Evolutionary conservation across 2,113 vertebrate species (phyloP).

Genomic region (Chaenocephalus aceratus): DNA sequence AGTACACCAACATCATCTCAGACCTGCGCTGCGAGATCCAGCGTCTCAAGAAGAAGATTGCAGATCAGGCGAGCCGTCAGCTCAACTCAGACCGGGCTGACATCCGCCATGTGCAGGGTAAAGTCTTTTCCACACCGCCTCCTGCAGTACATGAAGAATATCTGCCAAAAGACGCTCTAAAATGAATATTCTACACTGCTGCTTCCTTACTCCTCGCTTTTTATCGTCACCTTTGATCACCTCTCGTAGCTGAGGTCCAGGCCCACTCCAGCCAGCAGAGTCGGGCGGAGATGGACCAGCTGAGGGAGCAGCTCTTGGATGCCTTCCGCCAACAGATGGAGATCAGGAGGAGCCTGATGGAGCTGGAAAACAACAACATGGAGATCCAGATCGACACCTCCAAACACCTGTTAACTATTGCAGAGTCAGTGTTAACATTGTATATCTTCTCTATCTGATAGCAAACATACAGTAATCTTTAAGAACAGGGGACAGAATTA

Average conservation of each 20-base stretch:
- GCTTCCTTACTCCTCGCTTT: too few relatives aligned
- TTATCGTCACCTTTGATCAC: neutral
- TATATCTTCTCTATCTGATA: neutral
- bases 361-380: constrained; percentile 90
- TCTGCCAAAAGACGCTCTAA: neutral
- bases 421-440: constrained; percentile 81
- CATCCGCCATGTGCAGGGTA: constrained; percentile 89
- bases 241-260: constrained; percentile 88
- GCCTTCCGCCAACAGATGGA: constrained; percentile 92
- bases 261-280: constrained; percentile 84
- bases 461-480: neutral
- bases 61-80: constrained; percentile 81
- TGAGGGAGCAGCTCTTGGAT: constrained; percentile 88
- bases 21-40: constrained; percentile 90
- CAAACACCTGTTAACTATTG: constrained; percentile 88
- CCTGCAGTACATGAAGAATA: neutral
- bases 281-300: constrained; percentile 84
- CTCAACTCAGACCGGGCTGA: constrained; percentile 75
- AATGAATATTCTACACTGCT: neutral
- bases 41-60: constrained; percentile 88
- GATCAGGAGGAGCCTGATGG: constrained; percentile 87
- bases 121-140: neutral
- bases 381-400: constrained; percentile 90
- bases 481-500: neutral
- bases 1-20: constrained; percentile 91